Base-by-base conservation (phyloP, 2,113 vertebrate species). In the Protomyctophum bolini region DNA sequence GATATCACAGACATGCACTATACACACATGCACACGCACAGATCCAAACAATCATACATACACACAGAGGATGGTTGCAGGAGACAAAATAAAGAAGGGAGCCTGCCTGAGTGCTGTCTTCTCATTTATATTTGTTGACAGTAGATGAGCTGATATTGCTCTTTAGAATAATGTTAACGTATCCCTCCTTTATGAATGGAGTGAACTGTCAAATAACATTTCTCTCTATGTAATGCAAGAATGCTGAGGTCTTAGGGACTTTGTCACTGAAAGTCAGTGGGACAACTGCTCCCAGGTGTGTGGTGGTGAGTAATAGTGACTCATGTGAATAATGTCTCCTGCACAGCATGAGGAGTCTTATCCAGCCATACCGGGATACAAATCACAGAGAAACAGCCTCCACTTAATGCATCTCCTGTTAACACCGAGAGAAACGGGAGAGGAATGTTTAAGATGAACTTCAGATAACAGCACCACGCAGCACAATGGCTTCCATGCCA, bases 361-460 rank as follows among this genome's bases (percentile, higher is more conserved):
- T 70, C 15, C n/a, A 70, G 48, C 52, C 50, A 58, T 64, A 21
- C 21, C 21, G 21, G 21, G 21, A 21, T 10, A 3, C 28, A 15
- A 50, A 28, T 58, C 8, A 29, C 12, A 7, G 49, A 49, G 10
- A 57, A 55, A 45, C 55, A 33, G 33, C 33, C 49, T 74, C 41
- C 11, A 5, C 45, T 63, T 51, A 69, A 62, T 75, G 72, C 45
- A 10, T 41, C 12, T 49, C 61, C 10, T 49, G 59, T 66, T 58
- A 21, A 15, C n/a, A 65, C 46, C 8, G 63, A 71, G 71, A 69
- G 11, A 70, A 67, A 72, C 73, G 71, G 73, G 29, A 59, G 46
- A 81, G 66, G 51, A 78, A 85, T 76, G 72, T 76, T 73, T 52
- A 64, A 82, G 72, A 83, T 83, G 15, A 76, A 72, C 55, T 70